A percentile compares a stretch with the other conserved stretches of the same genome.
These are phyloP conservation scores for Gonatopus flavifemur DNA, from an alignment of 1,140 invertebrate genomes.

Conservation along the genomic window DNA sequence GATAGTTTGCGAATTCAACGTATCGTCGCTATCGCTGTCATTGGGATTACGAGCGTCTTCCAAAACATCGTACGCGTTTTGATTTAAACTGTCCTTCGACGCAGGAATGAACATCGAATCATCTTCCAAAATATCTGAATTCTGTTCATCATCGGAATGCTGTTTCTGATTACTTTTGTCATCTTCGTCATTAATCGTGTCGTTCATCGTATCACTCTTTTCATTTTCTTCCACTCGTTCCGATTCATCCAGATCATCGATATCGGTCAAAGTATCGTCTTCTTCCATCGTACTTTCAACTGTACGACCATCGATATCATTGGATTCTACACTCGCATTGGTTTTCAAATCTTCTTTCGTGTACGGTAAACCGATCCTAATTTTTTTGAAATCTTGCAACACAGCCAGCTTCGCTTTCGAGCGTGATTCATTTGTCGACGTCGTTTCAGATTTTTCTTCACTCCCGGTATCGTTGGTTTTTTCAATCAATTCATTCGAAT, in stretches of 20 bases:
- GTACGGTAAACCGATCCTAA: conserved; percentile 74
- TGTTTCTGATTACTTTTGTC: conserved; percentile 34
- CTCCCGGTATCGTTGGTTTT: background rate
- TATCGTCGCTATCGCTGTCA: conserved; percentile 47
- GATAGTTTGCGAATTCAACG: conserved; percentile 43
- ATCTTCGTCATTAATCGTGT: conserved; percentile 3
- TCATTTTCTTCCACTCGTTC: conserved; percentile 31
- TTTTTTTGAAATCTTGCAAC: conserved; percentile 80
- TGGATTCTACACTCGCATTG: conserved; percentile 9
- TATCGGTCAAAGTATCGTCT: background rate
- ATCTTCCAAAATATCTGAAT: conserved; percentile 40
- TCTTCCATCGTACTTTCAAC: background rate
- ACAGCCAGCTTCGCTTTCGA: conserved; percentile 52
- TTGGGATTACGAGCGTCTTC: conserved; percentile 49
- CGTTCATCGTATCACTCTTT: conserved; percentile 19
- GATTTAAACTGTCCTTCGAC: conserved; percentile 46
- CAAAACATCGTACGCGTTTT: conserved; percentile 47
- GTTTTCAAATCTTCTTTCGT: conserved; percentile 63
- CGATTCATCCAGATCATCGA: conserved; percentile 13
- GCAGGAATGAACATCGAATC: conserved; percentile 35
- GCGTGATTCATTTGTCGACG: conserved; percentile 32
- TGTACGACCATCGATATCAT: conserved; percentile 23
- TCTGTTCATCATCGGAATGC: conserved; percentile 11
- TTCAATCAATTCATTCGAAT: conserved; percentile 34
- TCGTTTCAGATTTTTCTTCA: conserved; percentile 16